These are phyloP conservation scores for Acronicta psi DNA, from an alignment of 2,888 invertebrate species.

Conservation along the genomic window DNA sequence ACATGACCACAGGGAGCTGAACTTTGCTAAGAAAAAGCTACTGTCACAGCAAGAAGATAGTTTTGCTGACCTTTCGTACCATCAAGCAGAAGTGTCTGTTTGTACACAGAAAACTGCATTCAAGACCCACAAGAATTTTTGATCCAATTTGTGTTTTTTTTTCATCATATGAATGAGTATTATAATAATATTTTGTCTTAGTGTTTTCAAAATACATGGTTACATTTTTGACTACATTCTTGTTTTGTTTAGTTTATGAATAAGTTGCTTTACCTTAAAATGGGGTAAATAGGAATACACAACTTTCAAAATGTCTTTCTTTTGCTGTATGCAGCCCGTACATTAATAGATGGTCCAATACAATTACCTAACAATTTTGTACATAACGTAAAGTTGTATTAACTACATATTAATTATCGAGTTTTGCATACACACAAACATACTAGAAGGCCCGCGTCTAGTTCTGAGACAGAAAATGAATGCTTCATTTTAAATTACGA, in stretches of 20 bases:
- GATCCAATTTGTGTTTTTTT: constrained; percentile 2
- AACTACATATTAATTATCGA: no score
- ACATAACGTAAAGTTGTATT: no score
- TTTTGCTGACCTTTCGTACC: constrained; percentile 71
- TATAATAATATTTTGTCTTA: constrained; percentile 3
- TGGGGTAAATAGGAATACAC: no score
- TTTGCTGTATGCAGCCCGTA: no score
- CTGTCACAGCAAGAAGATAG: constrained; percentile 69
- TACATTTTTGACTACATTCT: constrained; percentile 6
- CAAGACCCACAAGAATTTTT: constrained; percentile 55
- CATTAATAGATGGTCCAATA: no score
- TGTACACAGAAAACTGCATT: constrained; percentile 76
- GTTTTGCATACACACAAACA: no score
- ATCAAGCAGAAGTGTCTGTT: constrained; percentile 78
- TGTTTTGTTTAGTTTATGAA: not conserved
- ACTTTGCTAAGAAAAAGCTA: constrained; percentile 58
- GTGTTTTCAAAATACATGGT: constrained; percentile 15
- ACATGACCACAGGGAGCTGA: constrained; percentile 71
- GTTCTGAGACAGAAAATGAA: no score
- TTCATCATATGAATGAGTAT: constrained; percentile 4
- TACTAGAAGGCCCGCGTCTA: no score
- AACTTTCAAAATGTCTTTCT: no score
- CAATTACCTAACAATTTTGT: no score
- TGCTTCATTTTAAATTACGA: no score
- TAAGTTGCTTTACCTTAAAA: not conserved